These are phyloP conservation scores for Lysandra bellargus DNA, from an alignment of 2,888 invertebrate genomes.

Conservation along the genomic window DNA sequence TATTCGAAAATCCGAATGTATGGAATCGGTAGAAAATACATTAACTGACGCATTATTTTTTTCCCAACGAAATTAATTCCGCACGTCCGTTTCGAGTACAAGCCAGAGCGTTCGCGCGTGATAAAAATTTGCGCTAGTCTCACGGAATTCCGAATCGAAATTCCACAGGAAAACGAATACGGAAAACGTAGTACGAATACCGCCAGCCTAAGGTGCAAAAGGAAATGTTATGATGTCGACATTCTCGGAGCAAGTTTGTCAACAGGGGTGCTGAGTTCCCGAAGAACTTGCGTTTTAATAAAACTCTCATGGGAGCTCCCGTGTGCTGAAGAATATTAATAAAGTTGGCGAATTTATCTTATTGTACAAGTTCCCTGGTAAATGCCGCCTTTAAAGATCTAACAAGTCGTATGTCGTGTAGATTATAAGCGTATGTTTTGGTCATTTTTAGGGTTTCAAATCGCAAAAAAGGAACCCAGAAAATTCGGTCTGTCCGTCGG, in stretches of 20 bases:
- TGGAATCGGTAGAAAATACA: too few relatives aligned
- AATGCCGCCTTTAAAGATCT: not conserved
- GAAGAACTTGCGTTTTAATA: constrained; percentile 28
- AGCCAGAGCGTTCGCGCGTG: too few relatives aligned
- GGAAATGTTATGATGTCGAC: constrained; percentile 10
- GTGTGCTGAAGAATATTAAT: constrained; percentile 25
- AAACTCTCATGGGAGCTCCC: constrained; percentile 25
- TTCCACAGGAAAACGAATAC: too few relatives aligned
- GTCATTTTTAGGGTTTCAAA: not conserved
- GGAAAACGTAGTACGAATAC: too few relatives aligned
- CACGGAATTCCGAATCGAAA: too few relatives aligned
- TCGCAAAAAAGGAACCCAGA: too few relatives aligned
- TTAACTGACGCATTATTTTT: too few relatives aligned
- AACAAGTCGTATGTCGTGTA: not conserved
- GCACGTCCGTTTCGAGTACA: too few relatives aligned
- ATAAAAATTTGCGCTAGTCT: too few relatives aligned
- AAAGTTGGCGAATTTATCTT: constrained; percentile 23
- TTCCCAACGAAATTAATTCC: too few relatives aligned
- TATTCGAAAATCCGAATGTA: too few relatives aligned
- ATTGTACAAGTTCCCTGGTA: constrained; percentile 9
- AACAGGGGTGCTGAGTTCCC: constrained; percentile 19
- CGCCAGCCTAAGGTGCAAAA: constrained; percentile 1
- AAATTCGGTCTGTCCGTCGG: too few relatives aligned
- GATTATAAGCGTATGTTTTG: not conserved
- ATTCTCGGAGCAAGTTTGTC: constrained; percentile 24